Base-by-base conservation (phyloP, 2,797 vertebrate genomes). In the Falco biarmicus region DNA sequence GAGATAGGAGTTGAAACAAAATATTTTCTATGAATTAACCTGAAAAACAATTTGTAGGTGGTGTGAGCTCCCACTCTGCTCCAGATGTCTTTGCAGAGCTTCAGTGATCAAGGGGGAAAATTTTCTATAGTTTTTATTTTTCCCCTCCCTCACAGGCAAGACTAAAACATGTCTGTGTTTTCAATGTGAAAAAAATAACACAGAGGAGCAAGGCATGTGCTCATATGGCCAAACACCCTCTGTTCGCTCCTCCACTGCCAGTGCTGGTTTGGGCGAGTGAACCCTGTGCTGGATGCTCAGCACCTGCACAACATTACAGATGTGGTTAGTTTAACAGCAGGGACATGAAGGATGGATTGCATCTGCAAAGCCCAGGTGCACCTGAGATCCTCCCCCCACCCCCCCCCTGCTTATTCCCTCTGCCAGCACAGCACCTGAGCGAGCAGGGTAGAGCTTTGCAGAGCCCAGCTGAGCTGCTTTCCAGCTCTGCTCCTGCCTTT, bases 221-320 rank as follows among this genome's bases (percentile, higher is more conserved):
- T 81, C 5, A 9, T 0, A 0, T 56, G 65, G 25, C 48, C 3
- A 11, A 66, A 31, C 61, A 29, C 1, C 0, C 15, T 0, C 5
- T 24, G 37, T 12, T 82, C 48, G 20, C 47, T 10, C 15, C 50
- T 48, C 43, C 63, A 66, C 74, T 75, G 65, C 83, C 1, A 1
- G 13, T 64, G 13, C 56, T 0, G 2, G 5, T 74, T 60, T 79
- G 45, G 54, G 57, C 28, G 34, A 10, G 2, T 13, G 34, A 91
- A 10, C 4, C 21, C 43, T 1, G 6, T 43, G 37, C 66, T 86
- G 45, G 51, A 4, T 65, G 50, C 28, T 70, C 4, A 11, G 20
- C 51, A 50, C 16, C 78, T 51, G 48, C 71, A n/a, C 19, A 28
- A 0, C 0, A 1, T 29, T 60, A 25, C 28, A 66, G 51, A 32